Conservation (phyloP, 2,113 vertebrate genomes). For the Chlorodrepanis virens region DNA sequence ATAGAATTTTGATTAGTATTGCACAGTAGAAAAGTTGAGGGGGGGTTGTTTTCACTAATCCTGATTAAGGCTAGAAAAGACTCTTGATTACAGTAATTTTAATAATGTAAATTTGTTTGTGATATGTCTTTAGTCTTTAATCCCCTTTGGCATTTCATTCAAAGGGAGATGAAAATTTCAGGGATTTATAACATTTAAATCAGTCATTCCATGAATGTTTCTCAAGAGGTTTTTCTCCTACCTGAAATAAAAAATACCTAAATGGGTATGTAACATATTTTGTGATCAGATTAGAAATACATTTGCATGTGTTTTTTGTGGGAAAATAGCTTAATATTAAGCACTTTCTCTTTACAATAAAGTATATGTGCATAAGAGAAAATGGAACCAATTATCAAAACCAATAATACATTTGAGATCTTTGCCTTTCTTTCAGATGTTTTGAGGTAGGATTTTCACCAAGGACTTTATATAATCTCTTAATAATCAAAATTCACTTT, state of each 20-base stretch:
- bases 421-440: neutral
- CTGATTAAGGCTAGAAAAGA: slow-evolving; percentile 51
- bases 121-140: slow-evolving; percentile 64
- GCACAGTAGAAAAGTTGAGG: neutral
- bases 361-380: neutral
- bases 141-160: slow-evolving; percentile 62
- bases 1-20: neutral
- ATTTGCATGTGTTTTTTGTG: neutral
- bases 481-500: neutral
- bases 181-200: slow-evolving; percentile 66
- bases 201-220: neutral
- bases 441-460: neutral
- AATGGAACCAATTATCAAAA: neutral
- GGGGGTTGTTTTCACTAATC: slow-evolving; percentile 23
- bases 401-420: neutral
- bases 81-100: slow-evolving; percentile 67
- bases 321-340: neutral
- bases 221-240: neutral
- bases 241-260: neutral
- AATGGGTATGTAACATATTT: neutral
- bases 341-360: neutral
- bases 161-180: slow-evolving; percentile 44
- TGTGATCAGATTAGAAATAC: neutral
- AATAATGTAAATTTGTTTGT: slow-evolving; percentile 68
- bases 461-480: neutral